Conservation (phyloP, 2,797 vertebrate genomes). For the Limosa lapponica region DNA sequence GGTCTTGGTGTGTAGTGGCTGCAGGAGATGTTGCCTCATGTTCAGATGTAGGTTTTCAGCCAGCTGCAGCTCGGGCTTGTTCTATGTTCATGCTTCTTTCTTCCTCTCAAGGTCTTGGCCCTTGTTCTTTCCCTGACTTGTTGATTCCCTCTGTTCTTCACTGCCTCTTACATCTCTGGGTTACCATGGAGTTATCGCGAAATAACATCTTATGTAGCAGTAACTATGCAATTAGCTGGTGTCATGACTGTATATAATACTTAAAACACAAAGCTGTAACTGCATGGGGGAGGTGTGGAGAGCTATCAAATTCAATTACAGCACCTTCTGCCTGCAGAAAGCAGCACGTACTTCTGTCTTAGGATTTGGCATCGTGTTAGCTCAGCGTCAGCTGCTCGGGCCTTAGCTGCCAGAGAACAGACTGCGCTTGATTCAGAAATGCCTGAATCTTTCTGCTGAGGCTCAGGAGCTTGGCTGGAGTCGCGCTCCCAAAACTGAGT, state of each 20-base stretch:
- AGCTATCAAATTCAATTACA: constrained; percentile 72
- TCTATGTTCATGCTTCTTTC: constrained; percentile 27
- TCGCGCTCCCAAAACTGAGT: background rate
- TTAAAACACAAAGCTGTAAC: constrained; percentile 71
- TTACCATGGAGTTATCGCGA: constrained; percentile 73
- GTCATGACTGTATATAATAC: constrained; percentile 73
- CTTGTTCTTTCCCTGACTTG: constrained; percentile 64
- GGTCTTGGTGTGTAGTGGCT: background rate
- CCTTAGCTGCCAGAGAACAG: constrained; percentile 73
- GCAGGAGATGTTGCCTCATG: background rate
- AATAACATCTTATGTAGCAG: constrained; percentile 71
- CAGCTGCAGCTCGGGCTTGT: background rate
- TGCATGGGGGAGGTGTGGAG: constrained; percentile 65
- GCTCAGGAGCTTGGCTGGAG: constrained; percentile 37
- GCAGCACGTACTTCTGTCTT: constrained; percentile 62
- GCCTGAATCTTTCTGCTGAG: constrained; percentile 40
- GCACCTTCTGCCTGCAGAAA: constrained; percentile 49
- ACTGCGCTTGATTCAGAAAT: constrained; percentile 54
- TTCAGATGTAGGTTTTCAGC: background rate
- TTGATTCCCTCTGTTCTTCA: constrained; percentile 64
- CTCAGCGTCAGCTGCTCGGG: constrained; percentile 70
- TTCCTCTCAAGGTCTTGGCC: constrained; percentile 52
- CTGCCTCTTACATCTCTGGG: constrained; percentile 64
- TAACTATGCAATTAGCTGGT: constrained; percentile 65
- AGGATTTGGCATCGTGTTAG: constrained; percentile 68